Conservation (phyloP, 2,888 invertebrate genomes). For the Anticlea derivata region DNA sequence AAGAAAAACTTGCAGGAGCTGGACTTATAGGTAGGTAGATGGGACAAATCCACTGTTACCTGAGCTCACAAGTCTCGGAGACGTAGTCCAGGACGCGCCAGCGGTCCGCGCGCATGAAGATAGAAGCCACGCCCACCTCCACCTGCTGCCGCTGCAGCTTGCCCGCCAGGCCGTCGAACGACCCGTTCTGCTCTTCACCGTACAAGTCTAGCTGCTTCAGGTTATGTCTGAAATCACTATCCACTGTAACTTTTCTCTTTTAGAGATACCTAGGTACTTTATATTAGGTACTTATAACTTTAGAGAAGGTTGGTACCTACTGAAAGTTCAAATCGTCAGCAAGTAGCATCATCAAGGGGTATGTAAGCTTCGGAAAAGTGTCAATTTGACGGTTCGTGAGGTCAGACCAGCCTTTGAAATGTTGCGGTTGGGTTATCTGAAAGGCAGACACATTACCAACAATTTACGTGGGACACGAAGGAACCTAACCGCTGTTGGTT, state of each 20-base stretch:
- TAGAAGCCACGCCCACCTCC: conserved; percentile 77
- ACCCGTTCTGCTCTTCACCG: conserved; percentile 82
- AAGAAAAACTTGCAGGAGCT: no score
- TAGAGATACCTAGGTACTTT: no score
- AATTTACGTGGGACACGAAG: no score
- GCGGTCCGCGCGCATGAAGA: conserved; percentile 84
- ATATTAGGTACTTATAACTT: not conserved
- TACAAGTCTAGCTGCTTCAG: conserved; percentile 68
- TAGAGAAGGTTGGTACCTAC: conserved; percentile 35
- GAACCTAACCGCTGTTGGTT: not conserved
- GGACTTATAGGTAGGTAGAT: no score
- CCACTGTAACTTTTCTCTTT: no score
- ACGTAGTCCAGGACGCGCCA: conserved; percentile 77
- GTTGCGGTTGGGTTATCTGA: conserved; percentile 60
- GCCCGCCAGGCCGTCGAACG: conserved; percentile 83
- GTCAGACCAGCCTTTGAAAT: conserved; percentile 67
- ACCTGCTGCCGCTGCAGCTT: conserved; percentile 79
- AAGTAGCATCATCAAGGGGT: conserved; percentile 63
- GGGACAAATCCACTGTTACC: conserved; percentile 46
- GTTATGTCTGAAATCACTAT: conserved; percentile 47
- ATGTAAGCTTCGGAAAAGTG: conserved; percentile 67
- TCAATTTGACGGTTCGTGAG: conserved; percentile 62
- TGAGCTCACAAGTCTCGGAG: conserved; percentile 76
- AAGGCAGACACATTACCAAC: not conserved
- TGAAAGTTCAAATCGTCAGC: conserved; percentile 64